These are phyloP conservation scores for Lissocephala sabroskyi DNA, from an alignment of 2,888 invertebrate species.

Conservation along the genomic window DNA sequence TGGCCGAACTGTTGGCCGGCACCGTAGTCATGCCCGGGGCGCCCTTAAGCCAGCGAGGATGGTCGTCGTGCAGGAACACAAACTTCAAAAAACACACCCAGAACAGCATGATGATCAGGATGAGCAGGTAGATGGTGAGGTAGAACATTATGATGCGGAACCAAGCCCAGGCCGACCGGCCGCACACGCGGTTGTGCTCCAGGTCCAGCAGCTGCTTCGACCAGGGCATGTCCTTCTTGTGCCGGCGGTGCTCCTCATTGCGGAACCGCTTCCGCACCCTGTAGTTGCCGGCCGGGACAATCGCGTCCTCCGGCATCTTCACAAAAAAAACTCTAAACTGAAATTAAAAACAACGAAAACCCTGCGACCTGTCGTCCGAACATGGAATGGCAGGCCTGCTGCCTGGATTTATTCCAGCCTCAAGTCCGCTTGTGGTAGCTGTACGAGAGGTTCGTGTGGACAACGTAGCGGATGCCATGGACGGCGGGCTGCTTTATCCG, in stretches of 20 bases:
- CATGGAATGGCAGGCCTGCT: no score
- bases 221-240: slow-evolving; percentile 39
- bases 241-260: slow-evolving; percentile 15
- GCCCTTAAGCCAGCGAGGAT: slow-evolving; percentile 22
- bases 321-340: no score
- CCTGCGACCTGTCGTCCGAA: no score
- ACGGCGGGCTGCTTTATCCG: background rate
- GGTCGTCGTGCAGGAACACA: background rate
- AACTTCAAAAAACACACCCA: slow-evolving; percentile 12
- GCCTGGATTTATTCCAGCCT: no score
- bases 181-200: slow-evolving; percentile 24
- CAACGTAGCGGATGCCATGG: no score
- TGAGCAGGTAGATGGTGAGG: slow-evolving; percentile 17
- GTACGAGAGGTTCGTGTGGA: no score
- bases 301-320: slow-evolving; percentile 27
- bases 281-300: slow-evolving; percentile 30
- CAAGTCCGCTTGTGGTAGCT: no score
- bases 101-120: background rate
- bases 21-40: slow-evolving; percentile 33
- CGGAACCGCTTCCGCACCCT: slow-evolving; percentile 38
- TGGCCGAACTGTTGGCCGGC: slow-evolving; percentile 2
- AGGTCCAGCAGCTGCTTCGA: slow-evolving; percentile 34
- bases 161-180: slow-evolving; percentile 38
- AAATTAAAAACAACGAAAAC: no score
- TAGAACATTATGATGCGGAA: slow-evolving; percentile 25